Conservation (phyloP, 2,797 vertebrate genomes). For the Periparus ater region DNA sequence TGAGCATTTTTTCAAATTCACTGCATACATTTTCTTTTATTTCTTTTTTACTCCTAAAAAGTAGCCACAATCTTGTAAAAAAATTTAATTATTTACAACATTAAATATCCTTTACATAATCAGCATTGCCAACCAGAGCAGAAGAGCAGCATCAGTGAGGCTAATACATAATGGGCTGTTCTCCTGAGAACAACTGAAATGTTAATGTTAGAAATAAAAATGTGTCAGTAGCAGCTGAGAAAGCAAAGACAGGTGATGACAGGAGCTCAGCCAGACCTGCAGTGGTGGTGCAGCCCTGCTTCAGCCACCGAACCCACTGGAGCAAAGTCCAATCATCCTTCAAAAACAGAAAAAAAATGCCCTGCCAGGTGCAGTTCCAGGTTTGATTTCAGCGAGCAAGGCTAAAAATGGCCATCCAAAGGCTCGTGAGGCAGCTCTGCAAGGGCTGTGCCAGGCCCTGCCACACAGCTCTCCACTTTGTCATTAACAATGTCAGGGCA, state of each 20-base stretch:
- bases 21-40: neutral
- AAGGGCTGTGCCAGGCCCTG: neutral
- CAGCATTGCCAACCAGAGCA: neutral
- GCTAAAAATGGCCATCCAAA: neutral
- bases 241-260: neutral
- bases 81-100: neutral
- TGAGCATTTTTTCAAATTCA: neutral
- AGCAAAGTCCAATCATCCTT: neutral
- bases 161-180: neutral
- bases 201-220: neutral
- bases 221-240: neutral
- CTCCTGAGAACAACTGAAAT: neutral
- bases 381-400: neutral
- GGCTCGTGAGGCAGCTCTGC: neutral
- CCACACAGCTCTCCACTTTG: neutral
- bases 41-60: neutral
- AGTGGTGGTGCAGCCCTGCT: fast-evolving
- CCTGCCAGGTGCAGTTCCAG: neutral
- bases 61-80: neutral
- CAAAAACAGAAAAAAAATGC: neutral
- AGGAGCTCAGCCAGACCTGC: neutral
- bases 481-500: fast-evolving
- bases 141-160: neutral
- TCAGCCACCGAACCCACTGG: neutral
- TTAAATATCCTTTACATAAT: neutral